A percentile compares a stretch with the other conserved stretches of the same genome.
These are phyloP conservation scores for Deilephila porcellus DNA, from an alignment of 2,888 invertebrate genomes.

Conservation along the genomic window DNA sequence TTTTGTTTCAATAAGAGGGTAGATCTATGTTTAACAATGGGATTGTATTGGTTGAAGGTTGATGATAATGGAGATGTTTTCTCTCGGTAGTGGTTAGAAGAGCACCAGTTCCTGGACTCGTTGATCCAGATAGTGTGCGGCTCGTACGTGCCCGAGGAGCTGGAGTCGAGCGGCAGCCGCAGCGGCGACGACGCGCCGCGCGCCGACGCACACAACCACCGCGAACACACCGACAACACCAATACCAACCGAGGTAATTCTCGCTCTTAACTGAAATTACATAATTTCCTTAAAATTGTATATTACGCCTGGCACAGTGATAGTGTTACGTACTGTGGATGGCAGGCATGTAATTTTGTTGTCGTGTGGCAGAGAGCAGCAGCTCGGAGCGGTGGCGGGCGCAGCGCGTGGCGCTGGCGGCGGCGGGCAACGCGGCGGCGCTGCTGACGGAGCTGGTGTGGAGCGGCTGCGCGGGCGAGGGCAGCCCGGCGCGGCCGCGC, in stretches of 20 bases:
- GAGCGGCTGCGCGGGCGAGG: conserved; percentile 59
- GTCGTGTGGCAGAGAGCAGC: conserved; percentile 55
- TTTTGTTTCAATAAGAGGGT: too few species aligned
- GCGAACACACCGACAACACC: conserved; percentile 22
- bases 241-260: background rate
- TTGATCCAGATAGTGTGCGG: conserved; percentile 86
- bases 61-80: too few species aligned
- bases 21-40: too few species aligned
- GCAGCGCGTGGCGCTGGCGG: conserved; percentile 86
- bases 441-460: conserved; percentile 93
- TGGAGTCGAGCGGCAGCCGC: conserved; percentile 30
- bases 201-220: background rate
- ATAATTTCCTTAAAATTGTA: too few species aligned
- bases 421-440: conserved; percentile 94
- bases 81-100: conserved; percentile 93
- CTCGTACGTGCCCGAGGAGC: conserved; percentile 65
- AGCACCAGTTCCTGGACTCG: conserved; percentile 93
- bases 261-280: too few species aligned
- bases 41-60: too few species aligned
- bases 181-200: conserved; percentile 16
- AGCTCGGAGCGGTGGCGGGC: conserved; percentile 55
- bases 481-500: conserved; percentile 52
- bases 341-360: background rate
- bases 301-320: too few species aligned
- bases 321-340: too few species aligned